Conservation (phyloP, 2,888 invertebrate species). For the Dryobota labecula region DNA sequence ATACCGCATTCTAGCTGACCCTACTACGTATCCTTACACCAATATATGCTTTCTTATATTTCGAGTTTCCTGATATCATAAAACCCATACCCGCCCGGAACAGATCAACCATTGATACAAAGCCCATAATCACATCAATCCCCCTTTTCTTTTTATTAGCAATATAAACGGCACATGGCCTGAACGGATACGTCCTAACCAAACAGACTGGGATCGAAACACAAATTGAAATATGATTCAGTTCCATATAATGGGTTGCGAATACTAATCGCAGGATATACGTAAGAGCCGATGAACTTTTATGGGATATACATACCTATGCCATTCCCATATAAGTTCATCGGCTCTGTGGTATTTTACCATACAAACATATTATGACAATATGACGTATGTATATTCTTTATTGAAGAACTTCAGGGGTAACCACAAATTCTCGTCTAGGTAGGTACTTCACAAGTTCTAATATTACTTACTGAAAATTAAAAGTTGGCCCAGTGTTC, state of each 20-base stretch:
- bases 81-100: conserved; percentile 13
- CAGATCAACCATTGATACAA: conserved; percentile 24
- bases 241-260: conserved; percentile 33
- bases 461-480: not conserved
- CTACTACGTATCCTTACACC: not conserved
- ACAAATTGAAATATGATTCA: conserved; percentile 59
- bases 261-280: conserved; percentile 50
- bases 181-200: conserved; percentile 54
- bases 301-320: conserved; percentile 16
- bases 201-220: conserved; percentile 53
- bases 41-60: not conserved
- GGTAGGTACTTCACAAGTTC: not conserved
- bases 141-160: conserved; percentile 31
- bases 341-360: not conserved
- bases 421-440: not conserved
- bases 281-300: conserved; percentile 32
- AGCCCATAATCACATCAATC: conserved; percentile 19
- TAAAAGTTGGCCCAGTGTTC: not conserved
- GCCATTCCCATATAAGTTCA: no score
- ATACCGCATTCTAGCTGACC: not conserved
- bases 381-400: not conserved
- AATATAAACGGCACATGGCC: conserved; percentile 33
- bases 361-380: conserved; percentile 1
- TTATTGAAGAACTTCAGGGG: not conserved
- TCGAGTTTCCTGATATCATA: not conserved